Conservation (phyloP, 1,140 invertebrate genomes). For the Sminthurides bifidus region DNA sequence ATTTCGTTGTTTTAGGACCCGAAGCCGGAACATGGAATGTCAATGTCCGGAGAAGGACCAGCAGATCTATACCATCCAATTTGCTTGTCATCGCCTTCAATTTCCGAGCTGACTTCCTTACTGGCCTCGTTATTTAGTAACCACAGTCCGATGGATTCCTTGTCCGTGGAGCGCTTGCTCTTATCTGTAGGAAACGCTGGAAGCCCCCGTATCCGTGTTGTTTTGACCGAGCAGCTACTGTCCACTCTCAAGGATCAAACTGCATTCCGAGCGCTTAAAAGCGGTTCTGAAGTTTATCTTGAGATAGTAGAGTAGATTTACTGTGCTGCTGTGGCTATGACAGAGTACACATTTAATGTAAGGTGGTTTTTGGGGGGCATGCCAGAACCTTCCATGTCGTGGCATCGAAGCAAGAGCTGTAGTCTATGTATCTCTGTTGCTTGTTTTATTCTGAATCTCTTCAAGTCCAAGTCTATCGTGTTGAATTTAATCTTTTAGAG, state of each 20-base stretch:
- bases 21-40: not conserved
- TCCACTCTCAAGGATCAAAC: constrained; percentile 32
- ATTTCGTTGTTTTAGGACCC: not conserved
- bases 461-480: too few species aligned
- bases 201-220: constrained; percentile 19
- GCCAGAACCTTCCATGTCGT: too few species aligned
- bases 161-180: constrained; percentile 25
- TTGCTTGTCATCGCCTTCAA: constrained; percentile 28
- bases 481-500: too few species aligned
- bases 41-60: not conserved
- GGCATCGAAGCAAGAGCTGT: too few species aligned
- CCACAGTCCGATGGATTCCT: constrained; percentile 13
- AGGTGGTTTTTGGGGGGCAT: too few species aligned
- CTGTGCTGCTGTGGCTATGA: too few species aligned
- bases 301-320: constrained; percentile 28
- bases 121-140: constrained; percentile 20
- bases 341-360: too few species aligned
- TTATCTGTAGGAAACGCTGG: constrained; percentile 24
- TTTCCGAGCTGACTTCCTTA: constrained; percentile 26
- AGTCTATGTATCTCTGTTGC: too few species aligned
- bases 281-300: constrained; percentile 21
- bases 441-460: too few species aligned
- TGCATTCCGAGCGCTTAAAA: constrained; percentile 25
- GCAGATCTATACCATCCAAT: constrained; percentile 26
- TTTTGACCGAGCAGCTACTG: constrained; percentile 28